Evolutionary conservation across 2,797 vertebrate species (phyloP).

Genomic region (Harpagifer antarcticus): DNA sequence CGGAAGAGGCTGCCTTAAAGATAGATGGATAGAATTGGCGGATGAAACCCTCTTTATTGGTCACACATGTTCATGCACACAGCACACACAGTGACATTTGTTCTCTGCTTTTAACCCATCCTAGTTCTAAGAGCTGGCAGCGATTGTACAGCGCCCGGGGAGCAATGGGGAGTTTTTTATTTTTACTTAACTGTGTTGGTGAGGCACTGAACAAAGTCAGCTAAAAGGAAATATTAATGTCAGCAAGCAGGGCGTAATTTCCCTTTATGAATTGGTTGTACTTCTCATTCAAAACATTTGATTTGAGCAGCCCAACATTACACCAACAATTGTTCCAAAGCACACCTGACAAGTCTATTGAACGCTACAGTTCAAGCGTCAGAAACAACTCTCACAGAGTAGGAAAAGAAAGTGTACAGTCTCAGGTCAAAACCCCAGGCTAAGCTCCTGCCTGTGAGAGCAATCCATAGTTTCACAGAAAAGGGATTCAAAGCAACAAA

Average conservation of each 20-base stretch:
- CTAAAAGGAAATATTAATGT: not conserved
- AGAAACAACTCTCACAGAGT: conserved; percentile 11
- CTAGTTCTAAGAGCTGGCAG: too few relatives aligned
- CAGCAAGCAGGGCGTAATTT: not conserved
- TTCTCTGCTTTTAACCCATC: too few relatives aligned
- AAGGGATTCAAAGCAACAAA: conserved; percentile 48
- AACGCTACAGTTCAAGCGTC: not conserved
- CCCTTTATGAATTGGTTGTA: not conserved
- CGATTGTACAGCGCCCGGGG: too few relatives aligned
- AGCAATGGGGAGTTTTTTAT: too few relatives aligned
- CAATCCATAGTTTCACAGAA: conserved; percentile 39
- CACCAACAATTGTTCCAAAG: conserved; percentile 21
- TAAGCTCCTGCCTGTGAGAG: conserved; percentile 34
- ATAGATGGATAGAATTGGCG: too few relatives aligned
- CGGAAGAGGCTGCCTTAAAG: not conserved
- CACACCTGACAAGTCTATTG: conserved; percentile 18
- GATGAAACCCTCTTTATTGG: too few relatives aligned
- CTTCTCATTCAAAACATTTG: not conserved
- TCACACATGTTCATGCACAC: too few relatives aligned
- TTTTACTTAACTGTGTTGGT: not conserved
- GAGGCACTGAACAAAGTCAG: not conserved
- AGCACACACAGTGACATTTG: too few relatives aligned
- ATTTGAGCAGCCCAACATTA: conserved; percentile 8
- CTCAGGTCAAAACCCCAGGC: conserved; percentile 22
- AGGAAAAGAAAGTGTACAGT: conserved; percentile 36